These are phyloP conservation scores for Eulemur macaco DNA, from an alignment of 2,113 vertebrate species.

Conservation along the genomic window DNA sequence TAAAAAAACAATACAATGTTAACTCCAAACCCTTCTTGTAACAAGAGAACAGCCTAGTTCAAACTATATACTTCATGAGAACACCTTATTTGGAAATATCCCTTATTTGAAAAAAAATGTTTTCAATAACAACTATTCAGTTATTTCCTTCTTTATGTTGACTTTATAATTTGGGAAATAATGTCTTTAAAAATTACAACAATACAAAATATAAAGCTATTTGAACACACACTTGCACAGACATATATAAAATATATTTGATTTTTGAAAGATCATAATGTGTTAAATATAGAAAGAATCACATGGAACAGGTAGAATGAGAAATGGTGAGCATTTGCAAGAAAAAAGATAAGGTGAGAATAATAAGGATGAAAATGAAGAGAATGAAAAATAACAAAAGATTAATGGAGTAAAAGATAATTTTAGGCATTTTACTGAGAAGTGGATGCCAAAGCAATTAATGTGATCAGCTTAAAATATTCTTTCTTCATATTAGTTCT, in stretches of 20 bases:
- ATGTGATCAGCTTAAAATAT: neutral
- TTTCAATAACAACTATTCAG: neutral
- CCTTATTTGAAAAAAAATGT: neutral
- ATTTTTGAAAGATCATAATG: neutral
- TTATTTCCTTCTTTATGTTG: neutral
- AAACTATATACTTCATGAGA: neutral
- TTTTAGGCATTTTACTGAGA: conserved; percentile 19
- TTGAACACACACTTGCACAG: neutral
- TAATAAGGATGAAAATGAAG: conserved; percentile 40
- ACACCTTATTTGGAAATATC: neutral
- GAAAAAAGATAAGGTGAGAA: conserved; percentile 23
- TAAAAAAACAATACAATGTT: neutral
- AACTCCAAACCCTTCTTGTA: neutral
- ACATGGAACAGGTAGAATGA: conserved; percentile 5
- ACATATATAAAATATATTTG: neutral
- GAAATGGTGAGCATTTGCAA: conserved; percentile 43
- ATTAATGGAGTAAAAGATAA: conserved; percentile 53
- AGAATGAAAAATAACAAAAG: conserved; percentile 30
- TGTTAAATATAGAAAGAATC: neutral
- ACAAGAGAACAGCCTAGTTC: neutral
- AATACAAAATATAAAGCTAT: neutral
- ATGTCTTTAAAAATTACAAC: neutral
- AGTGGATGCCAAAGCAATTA: neutral
- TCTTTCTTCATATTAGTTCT: neutral
- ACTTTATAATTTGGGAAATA: neutral